phyloP scores from a whole-genome alignment of 2,113 vertebrate genomes.

The Stomatorhinus ivindoensis region DNA sequence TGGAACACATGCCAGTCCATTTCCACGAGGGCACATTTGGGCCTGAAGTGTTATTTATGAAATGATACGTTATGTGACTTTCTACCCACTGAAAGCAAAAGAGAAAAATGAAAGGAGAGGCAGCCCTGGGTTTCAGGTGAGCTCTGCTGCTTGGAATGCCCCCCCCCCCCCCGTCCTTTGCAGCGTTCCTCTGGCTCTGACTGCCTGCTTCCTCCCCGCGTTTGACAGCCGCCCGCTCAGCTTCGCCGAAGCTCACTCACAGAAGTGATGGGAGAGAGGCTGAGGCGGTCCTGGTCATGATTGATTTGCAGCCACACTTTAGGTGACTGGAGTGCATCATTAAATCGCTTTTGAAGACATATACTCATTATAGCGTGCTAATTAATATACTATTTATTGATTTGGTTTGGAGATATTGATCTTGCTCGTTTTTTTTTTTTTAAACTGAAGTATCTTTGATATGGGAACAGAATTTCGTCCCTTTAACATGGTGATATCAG shows the following conservation, averaged over 20 bases:
- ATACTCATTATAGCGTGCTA: not conserved
- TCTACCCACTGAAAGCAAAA: not conserved
- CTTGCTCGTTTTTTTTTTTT: not conserved
- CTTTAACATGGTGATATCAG: not conserved
- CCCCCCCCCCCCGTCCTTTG: conserved; percentile 17
- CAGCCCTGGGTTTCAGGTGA: not conserved
- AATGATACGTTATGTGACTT: not conserved
- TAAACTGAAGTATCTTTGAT: not conserved
- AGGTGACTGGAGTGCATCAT: not conserved
- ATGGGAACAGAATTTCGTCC: not conserved
- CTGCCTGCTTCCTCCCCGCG: conserved; percentile 25
- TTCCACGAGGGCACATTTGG: not conserved
- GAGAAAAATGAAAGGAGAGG: not conserved
- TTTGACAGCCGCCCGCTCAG: not conserved
- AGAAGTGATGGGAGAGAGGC: not conserved
- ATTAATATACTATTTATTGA: not conserved
- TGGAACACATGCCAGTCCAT: not conserved
- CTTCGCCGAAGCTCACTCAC: not conserved
- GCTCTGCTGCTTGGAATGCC: conserved; percentile 39
- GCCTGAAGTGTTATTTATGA: not conserved
- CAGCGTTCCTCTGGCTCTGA: conserved; percentile 7
- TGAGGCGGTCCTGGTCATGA: not conserved
- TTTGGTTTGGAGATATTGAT: not conserved
- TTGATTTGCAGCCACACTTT: not conserved
- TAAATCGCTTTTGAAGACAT: not conserved